These are phyloP conservation scores for Cosmia trapezina DNA, from an alignment of 2,888 invertebrate genomes.

Conservation along the genomic window DNA sequence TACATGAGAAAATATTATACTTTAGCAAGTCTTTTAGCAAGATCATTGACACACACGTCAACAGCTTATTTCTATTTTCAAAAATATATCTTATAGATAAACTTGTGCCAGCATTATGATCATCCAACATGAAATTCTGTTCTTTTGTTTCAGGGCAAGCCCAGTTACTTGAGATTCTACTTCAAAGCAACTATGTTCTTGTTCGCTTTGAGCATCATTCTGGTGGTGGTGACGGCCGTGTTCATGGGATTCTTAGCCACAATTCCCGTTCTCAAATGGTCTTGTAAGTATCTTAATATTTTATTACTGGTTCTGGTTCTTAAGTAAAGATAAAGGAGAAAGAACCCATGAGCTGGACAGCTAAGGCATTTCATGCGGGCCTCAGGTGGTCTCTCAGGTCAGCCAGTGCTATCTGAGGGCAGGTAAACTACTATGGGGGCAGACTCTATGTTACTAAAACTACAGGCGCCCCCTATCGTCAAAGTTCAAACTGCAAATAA, in stretches of 20 bases:
- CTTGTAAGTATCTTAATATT: constrained; percentile 75
- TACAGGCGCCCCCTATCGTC: not conserved
- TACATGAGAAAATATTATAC: no score
- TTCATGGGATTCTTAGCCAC: constrained; percentile 81
- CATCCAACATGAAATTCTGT: not conserved
- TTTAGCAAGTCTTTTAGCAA: no score
- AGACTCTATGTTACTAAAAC: not conserved
- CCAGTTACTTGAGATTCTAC: constrained; percentile 75
- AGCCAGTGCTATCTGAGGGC: not conserved
- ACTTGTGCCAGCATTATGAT: no score
- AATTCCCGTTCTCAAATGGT: constrained; percentile 79
- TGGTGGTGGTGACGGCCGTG: constrained; percentile 79
- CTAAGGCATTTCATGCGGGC: not conserved
- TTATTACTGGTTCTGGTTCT: not conserved
- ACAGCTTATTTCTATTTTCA: no score
- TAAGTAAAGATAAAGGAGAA: not conserved
- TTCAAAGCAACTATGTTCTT: constrained; percentile 76
- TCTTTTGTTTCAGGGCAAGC: constrained; percentile 76
- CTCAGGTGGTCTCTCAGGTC: not conserved
- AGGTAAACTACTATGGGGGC: not conserved
- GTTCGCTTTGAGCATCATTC: constrained; percentile 74
- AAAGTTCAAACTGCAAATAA: not conserved
- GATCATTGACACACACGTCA: no score
- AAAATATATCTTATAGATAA: no score
- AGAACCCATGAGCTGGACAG: not conserved